phyloP scores from a whole-genome alignment of 92 coral and sea anemone genomes.

The Zoanthus solanderi region DNA sequence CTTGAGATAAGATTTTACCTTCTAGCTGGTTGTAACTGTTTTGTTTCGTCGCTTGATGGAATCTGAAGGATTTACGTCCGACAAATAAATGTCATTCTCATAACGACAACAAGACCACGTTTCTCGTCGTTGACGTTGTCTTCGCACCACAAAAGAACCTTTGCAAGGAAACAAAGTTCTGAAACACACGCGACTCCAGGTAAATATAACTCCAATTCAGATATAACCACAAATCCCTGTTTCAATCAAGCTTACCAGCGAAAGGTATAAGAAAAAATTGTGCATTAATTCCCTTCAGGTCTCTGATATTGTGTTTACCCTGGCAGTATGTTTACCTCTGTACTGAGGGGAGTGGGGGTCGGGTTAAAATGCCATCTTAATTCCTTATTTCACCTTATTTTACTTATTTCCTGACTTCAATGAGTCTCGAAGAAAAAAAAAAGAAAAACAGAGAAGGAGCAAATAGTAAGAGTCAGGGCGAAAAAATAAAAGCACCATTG shows the following conservation, averaged over 20 bases:
- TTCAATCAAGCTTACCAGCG: background rate
- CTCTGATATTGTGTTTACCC: background rate
- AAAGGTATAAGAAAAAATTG: background rate
- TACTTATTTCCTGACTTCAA: no score
- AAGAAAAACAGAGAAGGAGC: no score
- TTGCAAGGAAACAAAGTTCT: background rate
- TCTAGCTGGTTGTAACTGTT: background rate
- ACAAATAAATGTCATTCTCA: background rate
- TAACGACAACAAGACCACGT: background rate
- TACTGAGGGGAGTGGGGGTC: background rate
- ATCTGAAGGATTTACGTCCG: background rate
- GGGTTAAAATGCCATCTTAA: background rate
- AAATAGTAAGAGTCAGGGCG: no score
- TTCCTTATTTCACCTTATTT: background rate
- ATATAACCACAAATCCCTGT: background rate
- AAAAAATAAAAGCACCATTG: no score
- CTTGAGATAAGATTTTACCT: background rate
- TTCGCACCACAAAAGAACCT: background rate
- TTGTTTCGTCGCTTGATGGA: background rate
- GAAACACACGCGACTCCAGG: background rate
- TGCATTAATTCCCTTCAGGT: background rate
- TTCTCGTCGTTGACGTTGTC: background rate
- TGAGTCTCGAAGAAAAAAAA: no score
- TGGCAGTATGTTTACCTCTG: background rate
- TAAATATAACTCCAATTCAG: background rate